These are phyloP conservation scores for Crotalus tigris DNA, from an alignment of 2,113 vertebrate species.

Conservation along the genomic window DNA sequence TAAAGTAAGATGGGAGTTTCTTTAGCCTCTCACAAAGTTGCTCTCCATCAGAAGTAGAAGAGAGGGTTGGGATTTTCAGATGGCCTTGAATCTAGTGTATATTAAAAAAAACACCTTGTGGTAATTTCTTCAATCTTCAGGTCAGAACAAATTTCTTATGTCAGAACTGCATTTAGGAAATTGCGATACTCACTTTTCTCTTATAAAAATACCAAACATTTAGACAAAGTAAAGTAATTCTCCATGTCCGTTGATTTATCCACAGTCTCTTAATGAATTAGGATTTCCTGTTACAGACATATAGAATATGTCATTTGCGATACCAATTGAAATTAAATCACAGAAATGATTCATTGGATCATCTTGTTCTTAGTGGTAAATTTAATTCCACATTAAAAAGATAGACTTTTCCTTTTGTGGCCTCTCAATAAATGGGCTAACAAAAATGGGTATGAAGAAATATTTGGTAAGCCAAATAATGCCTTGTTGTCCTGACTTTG, in stretches of 20 bases:
- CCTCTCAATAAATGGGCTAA: not conserved
- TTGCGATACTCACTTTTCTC: not conserved
- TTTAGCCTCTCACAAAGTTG: not conserved
- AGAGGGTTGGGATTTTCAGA: not conserved
- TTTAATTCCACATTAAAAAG: not conserved
- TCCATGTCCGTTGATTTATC: not conserved
- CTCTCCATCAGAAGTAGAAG: not conserved
- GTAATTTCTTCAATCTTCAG: not conserved
- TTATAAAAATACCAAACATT: not conserved
- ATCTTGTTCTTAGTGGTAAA: not conserved
- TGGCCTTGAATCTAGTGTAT: not conserved
- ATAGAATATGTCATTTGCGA: not conserved
- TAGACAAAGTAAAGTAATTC: not conserved
- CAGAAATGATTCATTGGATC: not conserved
- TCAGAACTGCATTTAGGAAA: not conserved
- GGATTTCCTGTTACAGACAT: not conserved
- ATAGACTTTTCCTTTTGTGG: not conserved
- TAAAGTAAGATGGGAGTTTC: not conserved
- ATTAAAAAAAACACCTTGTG: not conserved
- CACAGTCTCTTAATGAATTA: not conserved
- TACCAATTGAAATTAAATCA: not conserved
- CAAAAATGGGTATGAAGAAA: not conserved
- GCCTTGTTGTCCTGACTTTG: not conserved
- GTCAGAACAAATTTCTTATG: not conserved
- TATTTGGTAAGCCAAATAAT: not conserved